Conservation (phyloP, 1,140 invertebrate genomes). For the Tribolium madens region DNA sequence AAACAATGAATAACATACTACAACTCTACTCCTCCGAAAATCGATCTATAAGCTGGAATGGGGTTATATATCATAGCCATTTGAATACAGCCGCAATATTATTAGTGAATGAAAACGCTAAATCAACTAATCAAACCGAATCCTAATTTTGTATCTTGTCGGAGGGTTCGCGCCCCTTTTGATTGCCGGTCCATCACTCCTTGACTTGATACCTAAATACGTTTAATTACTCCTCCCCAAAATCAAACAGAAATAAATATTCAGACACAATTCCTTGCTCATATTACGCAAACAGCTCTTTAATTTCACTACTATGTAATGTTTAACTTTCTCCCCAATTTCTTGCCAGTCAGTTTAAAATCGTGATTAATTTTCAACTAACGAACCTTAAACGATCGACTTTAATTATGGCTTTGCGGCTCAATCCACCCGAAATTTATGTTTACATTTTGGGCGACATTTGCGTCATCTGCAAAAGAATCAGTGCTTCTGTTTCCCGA, state of each 20-base stretch:
- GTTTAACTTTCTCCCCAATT: background rate
- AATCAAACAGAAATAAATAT: background rate
- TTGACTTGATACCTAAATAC: constrained; percentile 2
- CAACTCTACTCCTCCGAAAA: background rate
- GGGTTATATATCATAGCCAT: constrained; percentile 12
- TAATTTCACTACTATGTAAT: constrained; percentile 7
- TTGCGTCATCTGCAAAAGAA: constrained; percentile 7
- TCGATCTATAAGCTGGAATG: background rate
- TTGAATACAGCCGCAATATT: constrained; percentile 37
- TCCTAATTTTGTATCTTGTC: constrained; percentile 25
- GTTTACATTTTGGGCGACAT: constrained; percentile 12
- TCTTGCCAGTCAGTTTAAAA: background rate
- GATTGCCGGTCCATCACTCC: constrained; percentile 5
- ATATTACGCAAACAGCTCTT: background rate
- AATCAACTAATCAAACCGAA: constrained; percentile 35
- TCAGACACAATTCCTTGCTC: background rate
- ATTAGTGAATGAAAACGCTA: constrained; percentile 28
- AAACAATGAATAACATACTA: background rate
- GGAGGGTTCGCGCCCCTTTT: constrained; percentile 7
- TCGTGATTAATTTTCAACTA: constrained; percentile 27
- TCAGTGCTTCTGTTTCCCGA: background rate
- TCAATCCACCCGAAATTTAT: constrained; percentile 18
- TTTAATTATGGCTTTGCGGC: constrained; percentile 25
- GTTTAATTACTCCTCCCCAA: background rate
- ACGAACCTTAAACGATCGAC: constrained; percentile 26